Conservation (phyloP, 2,797 vertebrate genomes). For the Ctenochaetus hawaiiensis region DNA sequence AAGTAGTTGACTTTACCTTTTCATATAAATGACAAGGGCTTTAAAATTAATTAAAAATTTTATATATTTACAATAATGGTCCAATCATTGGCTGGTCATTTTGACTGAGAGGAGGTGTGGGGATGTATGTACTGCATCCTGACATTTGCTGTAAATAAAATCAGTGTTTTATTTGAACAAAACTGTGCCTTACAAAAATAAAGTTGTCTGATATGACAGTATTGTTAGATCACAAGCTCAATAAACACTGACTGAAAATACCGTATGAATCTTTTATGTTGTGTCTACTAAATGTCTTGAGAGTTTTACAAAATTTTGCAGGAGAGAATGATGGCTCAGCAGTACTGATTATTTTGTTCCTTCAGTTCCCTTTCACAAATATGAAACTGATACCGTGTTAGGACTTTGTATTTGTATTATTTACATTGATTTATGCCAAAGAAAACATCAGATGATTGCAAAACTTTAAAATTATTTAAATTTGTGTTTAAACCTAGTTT, state of each 20-base stretch:
- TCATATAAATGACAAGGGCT: slow-evolving; percentile 61
- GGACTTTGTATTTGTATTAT: neutral
- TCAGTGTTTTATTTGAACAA: slow-evolving; percentile 77
- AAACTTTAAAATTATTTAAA: neutral
- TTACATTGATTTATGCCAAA: too few relatives aligned
- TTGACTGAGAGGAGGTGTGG: slow-evolving; percentile 37
- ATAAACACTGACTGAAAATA: slow-evolving; percentile 71
- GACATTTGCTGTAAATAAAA: slow-evolving; percentile 75
- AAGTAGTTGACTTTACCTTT: slow-evolving; percentile 45
- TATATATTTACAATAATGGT: slow-evolving; percentile 63
- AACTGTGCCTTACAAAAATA: slow-evolving; percentile 81
- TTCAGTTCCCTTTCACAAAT: too few relatives aligned
- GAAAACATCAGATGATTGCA: neutral
- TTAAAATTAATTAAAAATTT: slow-evolving; percentile 64
- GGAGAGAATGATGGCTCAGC: too few relatives aligned
- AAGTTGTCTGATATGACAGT: slow-evolving; percentile 71
- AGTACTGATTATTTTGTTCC: too few relatives aligned
- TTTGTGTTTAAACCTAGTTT: too few relatives aligned
- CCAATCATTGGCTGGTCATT: slow-evolving; percentile 51
- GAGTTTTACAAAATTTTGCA: too few relatives aligned
- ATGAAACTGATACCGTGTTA: too few relatives aligned
- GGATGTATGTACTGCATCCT: slow-evolving; percentile 48
- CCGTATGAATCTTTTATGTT: slow-evolving; percentile 6
- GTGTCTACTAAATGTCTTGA: neutral
- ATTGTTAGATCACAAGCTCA: slow-evolving; percentile 73